Evolutionary conservation across 1,140 invertebrate genomes (phyloP).

Genomic region (Apis dorsata): DNA sequence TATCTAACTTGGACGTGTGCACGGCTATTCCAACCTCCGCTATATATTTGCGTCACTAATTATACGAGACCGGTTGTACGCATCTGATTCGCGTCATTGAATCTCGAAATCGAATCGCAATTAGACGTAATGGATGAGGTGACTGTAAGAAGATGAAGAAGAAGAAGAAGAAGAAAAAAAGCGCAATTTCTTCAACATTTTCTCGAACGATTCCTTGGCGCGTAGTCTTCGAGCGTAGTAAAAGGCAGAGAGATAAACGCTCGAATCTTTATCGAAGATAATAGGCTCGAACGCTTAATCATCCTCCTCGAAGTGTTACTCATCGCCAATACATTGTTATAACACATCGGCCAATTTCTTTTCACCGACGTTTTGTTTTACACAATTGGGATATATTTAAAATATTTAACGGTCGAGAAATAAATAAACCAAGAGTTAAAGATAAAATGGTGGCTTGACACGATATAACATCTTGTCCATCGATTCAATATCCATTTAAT

Average conservation of each 20-base stretch:
- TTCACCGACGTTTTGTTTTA: too few species aligned
- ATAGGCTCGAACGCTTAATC: background rate
- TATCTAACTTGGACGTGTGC: background rate
- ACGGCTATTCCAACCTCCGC: background rate
- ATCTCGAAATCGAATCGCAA: constrained; percentile 28
- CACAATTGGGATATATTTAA: too few species aligned
- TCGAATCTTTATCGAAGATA: background rate
- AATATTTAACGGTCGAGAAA: too few species aligned
- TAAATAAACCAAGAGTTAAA: too few species aligned
- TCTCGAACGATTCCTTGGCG: background rate
- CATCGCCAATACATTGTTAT: too few species aligned
- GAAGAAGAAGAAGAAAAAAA: background rate
- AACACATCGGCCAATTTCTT: too few species aligned
- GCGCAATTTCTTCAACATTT: background rate
- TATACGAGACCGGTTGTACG: background rate
- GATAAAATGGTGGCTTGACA: too few species aligned
- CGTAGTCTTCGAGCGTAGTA: background rate
- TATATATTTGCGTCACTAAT: background rate
- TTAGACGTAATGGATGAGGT: constrained; percentile 10
- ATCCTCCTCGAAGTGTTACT: background rate
- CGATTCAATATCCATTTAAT: too few species aligned
- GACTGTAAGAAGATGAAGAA: too few species aligned
- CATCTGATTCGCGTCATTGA: background rate
- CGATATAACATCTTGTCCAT: too few species aligned
- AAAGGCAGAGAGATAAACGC: constrained; percentile 4